Percentiles rank a stretch among this genome's conserved stretches.
Evolutionary conservation across 2,888 invertebrate species (phyloP).

Genomic region (Epinotia bilunana): DNA sequence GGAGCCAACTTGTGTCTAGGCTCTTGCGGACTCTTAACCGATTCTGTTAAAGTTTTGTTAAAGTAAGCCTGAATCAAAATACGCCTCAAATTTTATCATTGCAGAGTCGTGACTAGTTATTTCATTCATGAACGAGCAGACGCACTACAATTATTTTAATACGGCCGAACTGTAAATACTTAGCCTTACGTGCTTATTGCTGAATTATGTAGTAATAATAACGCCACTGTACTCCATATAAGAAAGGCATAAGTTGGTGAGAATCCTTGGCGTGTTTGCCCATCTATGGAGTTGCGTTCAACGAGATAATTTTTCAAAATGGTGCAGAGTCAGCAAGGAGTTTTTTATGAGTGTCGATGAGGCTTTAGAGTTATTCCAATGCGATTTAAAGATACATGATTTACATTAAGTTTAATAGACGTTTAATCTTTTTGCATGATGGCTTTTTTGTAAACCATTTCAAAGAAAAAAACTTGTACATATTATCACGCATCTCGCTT

Average conservation of each 20-base stretch:
- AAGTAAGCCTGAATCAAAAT: slow-evolving; percentile 9
- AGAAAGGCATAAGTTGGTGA: background rate
- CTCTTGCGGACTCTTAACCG: background rate
- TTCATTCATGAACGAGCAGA: slow-evolving; percentile 40
- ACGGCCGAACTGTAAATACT: slow-evolving; percentile 41
- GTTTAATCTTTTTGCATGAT: background rate
- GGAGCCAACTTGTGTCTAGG: too few species aligned
- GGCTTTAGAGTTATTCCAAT: background rate
- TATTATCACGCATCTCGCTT: slow-evolving; percentile 5
- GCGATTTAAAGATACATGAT: background rate
- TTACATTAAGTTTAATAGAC: background rate
- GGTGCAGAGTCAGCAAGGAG: slow-evolving; percentile 5
- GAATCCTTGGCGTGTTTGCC: background rate
- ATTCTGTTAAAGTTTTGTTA: slow-evolving; percentile 22
- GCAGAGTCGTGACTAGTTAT: slow-evolving; percentile 42
- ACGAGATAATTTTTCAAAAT: background rate
- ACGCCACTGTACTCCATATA: background rate
- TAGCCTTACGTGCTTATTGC: slow-evolving; percentile 37
- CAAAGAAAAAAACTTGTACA: background rate
- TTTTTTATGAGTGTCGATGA: background rate
- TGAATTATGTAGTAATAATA: slow-evolving; percentile 37
- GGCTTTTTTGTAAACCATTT: background rate
- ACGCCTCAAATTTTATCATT: slow-evolving; percentile 17
- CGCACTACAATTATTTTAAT: slow-evolving; percentile 45
- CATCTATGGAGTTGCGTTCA: background rate